A percentile compares a stretch with the other conserved stretches of the same genome.
phyloP scores from a whole-genome alignment of 2,888 invertebrate genomes.

The Plebejus anna region DNA sequence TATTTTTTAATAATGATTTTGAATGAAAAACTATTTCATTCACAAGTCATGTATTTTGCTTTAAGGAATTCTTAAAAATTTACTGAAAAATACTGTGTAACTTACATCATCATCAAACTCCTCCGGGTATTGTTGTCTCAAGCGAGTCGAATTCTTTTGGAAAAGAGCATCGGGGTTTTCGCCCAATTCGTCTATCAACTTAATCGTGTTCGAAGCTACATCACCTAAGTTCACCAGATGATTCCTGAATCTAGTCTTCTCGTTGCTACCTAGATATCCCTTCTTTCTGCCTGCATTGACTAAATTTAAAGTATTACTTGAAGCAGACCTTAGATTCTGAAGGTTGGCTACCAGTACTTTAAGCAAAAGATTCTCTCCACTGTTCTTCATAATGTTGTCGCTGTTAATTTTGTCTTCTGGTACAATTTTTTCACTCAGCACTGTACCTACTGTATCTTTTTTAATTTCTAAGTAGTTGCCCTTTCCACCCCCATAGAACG shows the following conservation, averaged over 20 bases:
- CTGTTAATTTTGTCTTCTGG: constrained; percentile 67
- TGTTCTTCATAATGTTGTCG: constrained; percentile 62
- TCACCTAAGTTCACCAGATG: constrained; percentile 78
- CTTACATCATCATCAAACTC: constrained; percentile 58
- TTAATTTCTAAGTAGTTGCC: constrained; percentile 84
- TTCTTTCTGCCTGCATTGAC: constrained; percentile 81
- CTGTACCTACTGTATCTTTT: constrained; percentile 72
- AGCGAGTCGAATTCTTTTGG: constrained; percentile 53
- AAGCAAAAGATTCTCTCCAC: constrained; percentile 61
- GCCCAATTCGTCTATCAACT: constrained; percentile 75
- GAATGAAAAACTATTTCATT: no score
- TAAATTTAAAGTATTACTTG: constrained; percentile 79
- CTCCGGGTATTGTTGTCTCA: constrained; percentile 48
- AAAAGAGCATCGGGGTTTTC: constrained; percentile 72
- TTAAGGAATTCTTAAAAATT: neutral
- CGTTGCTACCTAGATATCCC: constrained; percentile 74
- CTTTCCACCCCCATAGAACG: constrained; percentile 86
- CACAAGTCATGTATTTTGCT: neutral
- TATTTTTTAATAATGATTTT: neutral
- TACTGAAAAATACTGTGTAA: constrained; percentile 32
- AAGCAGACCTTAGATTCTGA: constrained; percentile 78
- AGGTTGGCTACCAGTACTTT: constrained; percentile 77
- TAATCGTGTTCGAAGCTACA: constrained; percentile 78
- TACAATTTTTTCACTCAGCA: constrained; percentile 71
- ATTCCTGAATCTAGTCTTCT: constrained; percentile 78